These are phyloP conservation scores for Marmota flaviventris DNA, from an alignment of 2,113 vertebrate genomes.

Conservation along the genomic window DNA sequence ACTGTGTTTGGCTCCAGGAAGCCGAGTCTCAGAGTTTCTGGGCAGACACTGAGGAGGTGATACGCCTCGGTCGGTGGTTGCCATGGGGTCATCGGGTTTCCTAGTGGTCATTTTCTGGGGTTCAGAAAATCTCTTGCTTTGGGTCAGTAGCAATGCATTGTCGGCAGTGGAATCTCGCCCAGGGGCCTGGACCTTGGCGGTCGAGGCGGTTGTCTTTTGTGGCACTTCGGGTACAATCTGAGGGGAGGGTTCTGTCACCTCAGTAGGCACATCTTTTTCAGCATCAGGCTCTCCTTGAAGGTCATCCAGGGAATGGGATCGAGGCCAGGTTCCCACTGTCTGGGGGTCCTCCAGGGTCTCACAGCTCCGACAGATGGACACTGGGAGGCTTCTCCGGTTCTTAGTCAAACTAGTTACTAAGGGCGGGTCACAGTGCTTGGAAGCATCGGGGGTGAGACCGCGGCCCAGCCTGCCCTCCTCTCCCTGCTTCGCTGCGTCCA, in stretches of 20 bases:
- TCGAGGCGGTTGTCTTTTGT: slow-evolving; percentile 70
- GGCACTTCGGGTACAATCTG: slow-evolving; percentile 82
- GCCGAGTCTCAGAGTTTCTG: slow-evolving; percentile 80
- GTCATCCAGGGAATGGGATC: slow-evolving; percentile 96
- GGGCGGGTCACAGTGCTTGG: slow-evolving; percentile 86
- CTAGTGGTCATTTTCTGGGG: slow-evolving; percentile 81
- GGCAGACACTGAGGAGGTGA: slow-evolving; percentile 40
- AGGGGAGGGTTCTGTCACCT: slow-evolving; percentile 79
- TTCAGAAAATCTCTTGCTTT: slow-evolving; percentile 83
- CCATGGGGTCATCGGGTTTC: slow-evolving; percentile 71
- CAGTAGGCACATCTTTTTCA: slow-evolving; percentile 74
- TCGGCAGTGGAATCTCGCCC: slow-evolving; percentile 47
- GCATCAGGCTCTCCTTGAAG: slow-evolving; percentile 89
- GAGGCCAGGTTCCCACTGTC: slow-evolving; percentile 89
- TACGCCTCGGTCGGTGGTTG: slow-evolving; percentile 15
- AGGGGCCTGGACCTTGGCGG: slow-evolving; percentile 58
- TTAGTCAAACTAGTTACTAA: slow-evolving; percentile 85
- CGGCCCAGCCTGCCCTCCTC: slow-evolving; percentile 84
- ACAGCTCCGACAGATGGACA: slow-evolving; percentile 93
- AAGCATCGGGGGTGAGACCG: slow-evolving; percentile 76
- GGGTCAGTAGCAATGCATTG: slow-evolving; percentile 77
- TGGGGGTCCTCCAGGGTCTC: slow-evolving; percentile 92
- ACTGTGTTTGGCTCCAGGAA: slow-evolving; percentile 70
- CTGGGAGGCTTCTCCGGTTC: slow-evolving; percentile 89
- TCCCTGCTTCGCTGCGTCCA: slow-evolving; percentile 87